phyloP scores from a whole-genome alignment of 2,113 vertebrate species.

The Acanthochromis polyacanthus region DNA sequence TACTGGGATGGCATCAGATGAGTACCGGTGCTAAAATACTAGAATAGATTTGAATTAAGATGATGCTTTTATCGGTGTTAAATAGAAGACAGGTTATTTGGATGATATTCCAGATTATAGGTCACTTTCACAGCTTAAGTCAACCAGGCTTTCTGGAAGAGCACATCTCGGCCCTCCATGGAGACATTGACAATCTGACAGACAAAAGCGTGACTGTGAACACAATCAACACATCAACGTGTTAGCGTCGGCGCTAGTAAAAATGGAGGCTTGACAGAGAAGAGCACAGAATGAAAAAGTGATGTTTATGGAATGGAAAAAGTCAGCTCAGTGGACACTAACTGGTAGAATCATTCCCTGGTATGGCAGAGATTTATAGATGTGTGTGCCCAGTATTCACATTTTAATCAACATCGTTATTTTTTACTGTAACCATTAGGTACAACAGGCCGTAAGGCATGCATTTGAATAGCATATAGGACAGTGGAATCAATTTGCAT shows the following conservation, averaged over 20 bases:
- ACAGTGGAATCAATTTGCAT: neutral
- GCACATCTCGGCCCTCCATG: constrained; percentile 39
- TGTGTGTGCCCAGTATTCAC: neutral
- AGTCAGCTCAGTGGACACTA: neutral
- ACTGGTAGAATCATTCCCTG: neutral
- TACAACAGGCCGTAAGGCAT: neutral
- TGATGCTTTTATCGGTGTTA: neutral
- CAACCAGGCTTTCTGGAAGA: constrained; percentile 51
- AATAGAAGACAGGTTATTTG: constrained; percentile 17
- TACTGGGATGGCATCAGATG: neutral
- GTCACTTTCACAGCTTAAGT: constrained; percentile 58
- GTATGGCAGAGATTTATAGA: neutral
- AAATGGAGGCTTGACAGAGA: constrained; percentile 15
- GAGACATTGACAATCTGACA: constrained; percentile 27
- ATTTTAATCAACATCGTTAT: neutral
- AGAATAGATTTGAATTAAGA: neutral
- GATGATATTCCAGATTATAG: constrained; percentile 9
- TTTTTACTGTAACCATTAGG: neutral
- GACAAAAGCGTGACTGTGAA: constrained; percentile 21
- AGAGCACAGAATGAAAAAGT: constrained; percentile 31
- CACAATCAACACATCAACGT: constrained; percentile 30
- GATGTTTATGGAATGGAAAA: constrained; percentile 10
- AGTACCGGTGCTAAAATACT: neutral
- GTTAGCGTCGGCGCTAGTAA: neutral
- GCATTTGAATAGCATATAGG: neutral